Percentiles rank a stretch among this genome's conserved stretches.
These are phyloP conservation scores for Agrotis segetum DNA, from an alignment of 2,888 invertebrate species.

Conservation along the genomic window DNA sequence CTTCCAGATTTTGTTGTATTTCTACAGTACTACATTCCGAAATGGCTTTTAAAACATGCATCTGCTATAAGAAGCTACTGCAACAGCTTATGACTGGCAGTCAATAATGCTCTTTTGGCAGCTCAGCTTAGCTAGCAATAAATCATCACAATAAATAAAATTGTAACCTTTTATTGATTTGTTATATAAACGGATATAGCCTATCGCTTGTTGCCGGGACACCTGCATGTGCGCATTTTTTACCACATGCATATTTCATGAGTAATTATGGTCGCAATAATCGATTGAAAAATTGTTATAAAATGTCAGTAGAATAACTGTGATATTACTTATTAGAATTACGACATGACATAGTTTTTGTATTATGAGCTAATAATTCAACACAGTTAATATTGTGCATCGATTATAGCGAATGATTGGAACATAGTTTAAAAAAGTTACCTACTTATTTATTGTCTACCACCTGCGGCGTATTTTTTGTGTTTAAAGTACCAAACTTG, in stretches of 20 bases:
- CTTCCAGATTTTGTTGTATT: no score
- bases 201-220: constrained; percentile 61
- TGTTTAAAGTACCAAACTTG: constrained; percentile 10
- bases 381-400: constrained; percentile 18
- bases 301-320: constrained; percentile 70
- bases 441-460: constrained; percentile 21
- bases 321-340: constrained; percentile 61
- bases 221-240: constrained; percentile 75
- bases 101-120: neutral
- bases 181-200: constrained; percentile 70
- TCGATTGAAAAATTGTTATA: constrained; percentile 72
- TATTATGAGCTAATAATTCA: constrained; percentile 48
- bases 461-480: constrained; percentile 41
- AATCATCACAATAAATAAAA: constrained; percentile 19
- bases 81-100: neutral
- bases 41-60: neutral
- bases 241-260: constrained; percentile 78
- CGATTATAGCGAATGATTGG: constrained; percentile 7
- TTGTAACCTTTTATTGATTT: constrained; percentile 10
- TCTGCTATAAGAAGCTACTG: neutral
- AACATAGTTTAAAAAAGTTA: constrained; percentile 12
- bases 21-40: no score
- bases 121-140: neutral
- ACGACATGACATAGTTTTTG: constrained; percentile 61
- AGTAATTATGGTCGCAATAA: constrained; percentile 78